Evolutionary conservation across 2,113 vertebrate species (phyloP), one percentile per base, ranked within the genome.

Genomic region (Monopterus albus): DNA sequence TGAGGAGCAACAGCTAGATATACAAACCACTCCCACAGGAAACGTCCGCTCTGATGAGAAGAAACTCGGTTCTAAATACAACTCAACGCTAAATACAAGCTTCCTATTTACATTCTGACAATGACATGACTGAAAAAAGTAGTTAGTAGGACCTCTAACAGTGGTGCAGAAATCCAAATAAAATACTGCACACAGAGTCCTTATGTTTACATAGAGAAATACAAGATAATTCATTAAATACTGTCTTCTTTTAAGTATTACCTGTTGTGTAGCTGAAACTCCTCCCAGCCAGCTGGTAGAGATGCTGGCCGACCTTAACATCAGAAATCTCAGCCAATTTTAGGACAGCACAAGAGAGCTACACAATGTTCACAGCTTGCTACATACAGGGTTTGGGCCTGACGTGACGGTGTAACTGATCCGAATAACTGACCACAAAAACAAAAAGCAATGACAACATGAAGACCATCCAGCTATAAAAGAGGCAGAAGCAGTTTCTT

Each of bases 331-430:
- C n/a, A n/a, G n/a, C n/a, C n/a, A n/a, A n/a, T 46, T 2, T 40
- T 9, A 12, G 6, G 18, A n/a, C n/a, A 56, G 12, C 21, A 18
- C 38, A 28, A 62, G 3, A 29, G 15, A 42, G 20, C n/a, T 45
- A 0, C 2, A 38, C 12, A n/a, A 62, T n/a, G 39, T 52, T 25
- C 4, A 52, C 39, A 12, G 14, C 35, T 5, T 20, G 7, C 1
- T n/a, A 43, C 1, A 52, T 1, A 6, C 26, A n/a, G n/a, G n/a
- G n/a, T 6, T 18, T 64, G 25, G 28, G 47, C 28, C 38, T 52
- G 9, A 36, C 15, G 38, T 65, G 11, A 45, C 17, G 31, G 11
- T 15, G 10, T 18, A 15, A 2, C 25, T 18, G 8, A n/a, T n/a
- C n/a, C n/a, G n/a, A 58, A 31, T 28, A 6, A 4, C 40, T 12